Evolutionary conservation across 2,888 invertebrate species (phyloP).

Genomic region (Spilarctia lutea): DNA sequence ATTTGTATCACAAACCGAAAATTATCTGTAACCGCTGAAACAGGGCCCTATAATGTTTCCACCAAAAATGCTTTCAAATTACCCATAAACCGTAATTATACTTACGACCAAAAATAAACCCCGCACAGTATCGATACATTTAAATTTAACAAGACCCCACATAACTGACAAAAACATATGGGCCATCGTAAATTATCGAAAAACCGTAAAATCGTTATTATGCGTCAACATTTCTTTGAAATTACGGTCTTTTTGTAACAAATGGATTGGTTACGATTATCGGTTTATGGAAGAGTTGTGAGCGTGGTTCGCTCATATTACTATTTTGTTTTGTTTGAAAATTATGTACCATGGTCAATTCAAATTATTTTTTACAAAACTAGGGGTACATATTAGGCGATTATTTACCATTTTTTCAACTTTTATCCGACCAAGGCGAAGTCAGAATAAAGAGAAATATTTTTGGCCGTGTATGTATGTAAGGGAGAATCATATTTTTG

Average conservation of each 20-base stretch:
- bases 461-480: too few species aligned
- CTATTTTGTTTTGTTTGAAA: too few species aligned
- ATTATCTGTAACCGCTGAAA: too few species aligned
- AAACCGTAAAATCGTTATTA: constrained; percentile 44
- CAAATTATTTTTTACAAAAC: too few species aligned
- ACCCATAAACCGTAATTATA: not conserved
- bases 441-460: too few species aligned
- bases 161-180: constrained; percentile 40
- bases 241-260: constrained; percentile 33
- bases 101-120: not conserved
- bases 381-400: too few species aligned
- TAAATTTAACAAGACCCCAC: constrained; percentile 29
- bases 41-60: not conserved
- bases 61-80: not conserved
- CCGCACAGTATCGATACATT: constrained; percentile 34
- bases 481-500: too few species aligned
- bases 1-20: too few species aligned
- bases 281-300: constrained; percentile 14
- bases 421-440: too few species aligned
- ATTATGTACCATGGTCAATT: too few species aligned
- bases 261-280: constrained; percentile 26
- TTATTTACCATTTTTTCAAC: too few species aligned
- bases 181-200: constrained; percentile 41
- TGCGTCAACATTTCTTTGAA: constrained; percentile 45
- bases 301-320: not conserved